Percentiles rank a stretch among this genome's conserved stretches.
Conservation (phyloP, 2,888 invertebrate species). For the Camponotus fellah region DNA sequence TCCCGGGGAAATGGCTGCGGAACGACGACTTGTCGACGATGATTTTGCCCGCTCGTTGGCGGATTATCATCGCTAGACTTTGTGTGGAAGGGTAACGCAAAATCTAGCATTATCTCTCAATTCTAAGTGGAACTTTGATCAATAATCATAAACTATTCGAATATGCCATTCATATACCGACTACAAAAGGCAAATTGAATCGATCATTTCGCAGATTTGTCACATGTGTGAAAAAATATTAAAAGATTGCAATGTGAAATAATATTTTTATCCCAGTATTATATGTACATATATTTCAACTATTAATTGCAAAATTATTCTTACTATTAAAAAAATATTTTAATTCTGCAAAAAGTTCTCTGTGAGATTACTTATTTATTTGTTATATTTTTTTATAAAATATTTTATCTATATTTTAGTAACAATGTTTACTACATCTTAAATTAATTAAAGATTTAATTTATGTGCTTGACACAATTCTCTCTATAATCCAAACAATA, state of each 20-base stretch:
- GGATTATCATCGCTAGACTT: constrained; percentile 56
- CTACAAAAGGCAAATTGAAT: not conserved
- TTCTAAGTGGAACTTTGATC: not conserved
- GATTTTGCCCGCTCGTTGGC: constrained; percentile 61
- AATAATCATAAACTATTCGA: not conserved
- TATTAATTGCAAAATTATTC: not conserved
- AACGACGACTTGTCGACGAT: constrained; percentile 59
- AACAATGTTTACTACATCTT: not conserved
- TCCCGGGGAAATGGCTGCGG: constrained; percentile 69
- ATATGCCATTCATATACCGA: not conserved
- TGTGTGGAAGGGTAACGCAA: constrained; percentile 22
- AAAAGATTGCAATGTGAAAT: not conserved
- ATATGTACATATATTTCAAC: not conserved
- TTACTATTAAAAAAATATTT: not conserved
- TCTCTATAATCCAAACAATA: not conserved
- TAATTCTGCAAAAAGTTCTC: not conserved
- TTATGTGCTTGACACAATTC: not conserved
- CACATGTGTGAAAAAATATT: not conserved
- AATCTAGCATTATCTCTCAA: constrained; percentile 37
- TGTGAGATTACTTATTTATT: not conserved
- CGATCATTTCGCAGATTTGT: not conserved
- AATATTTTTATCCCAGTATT: not conserved
- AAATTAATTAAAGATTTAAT: not conserved
- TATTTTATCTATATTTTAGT: not conserved
- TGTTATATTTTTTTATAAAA: not conserved